Percentiles rank a stretch among this genome's conserved stretches.
phyloP scores from a whole-genome alignment of 1,140 invertebrate genomes.

The Calephelis virginiensis region DNA sequence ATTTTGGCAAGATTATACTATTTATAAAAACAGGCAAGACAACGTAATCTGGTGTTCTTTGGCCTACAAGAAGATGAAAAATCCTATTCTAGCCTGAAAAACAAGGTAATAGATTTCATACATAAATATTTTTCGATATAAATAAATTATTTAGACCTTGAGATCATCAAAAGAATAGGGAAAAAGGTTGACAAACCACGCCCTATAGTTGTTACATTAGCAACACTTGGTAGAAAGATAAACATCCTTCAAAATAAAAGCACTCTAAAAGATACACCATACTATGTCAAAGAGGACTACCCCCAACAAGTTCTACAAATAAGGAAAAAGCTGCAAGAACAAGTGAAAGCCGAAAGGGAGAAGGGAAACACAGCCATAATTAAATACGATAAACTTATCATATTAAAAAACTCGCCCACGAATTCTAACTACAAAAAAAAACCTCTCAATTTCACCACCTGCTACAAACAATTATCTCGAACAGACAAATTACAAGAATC shows the following conservation, averaged over 20 bases:
- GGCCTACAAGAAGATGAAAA: too few species aligned
- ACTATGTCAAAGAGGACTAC: slow-evolving; percentile 10
- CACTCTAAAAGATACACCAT: background rate
- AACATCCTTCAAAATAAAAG: background rate
- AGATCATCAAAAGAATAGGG: slow-evolving; percentile 1
- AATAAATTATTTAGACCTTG: background rate
- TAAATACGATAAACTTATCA: slow-evolving; percentile 9
- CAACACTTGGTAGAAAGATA: background rate
- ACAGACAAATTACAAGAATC: background rate
- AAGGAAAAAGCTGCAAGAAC: slow-evolving; percentile 9
- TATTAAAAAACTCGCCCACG: background rate
- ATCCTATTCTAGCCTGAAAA: slow-evolving; percentile 4
- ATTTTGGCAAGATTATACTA: too few species aligned
- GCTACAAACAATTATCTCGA: background rate
- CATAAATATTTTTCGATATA: background rate
- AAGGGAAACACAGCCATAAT: slow-evolving; percentile 6
- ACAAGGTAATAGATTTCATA: background rate
- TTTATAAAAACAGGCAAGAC: background rate
- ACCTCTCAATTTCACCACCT: background rate
- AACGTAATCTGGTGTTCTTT: slow-evolving; percentile 5
- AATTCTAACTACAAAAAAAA: background rate
- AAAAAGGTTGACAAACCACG: background rate
- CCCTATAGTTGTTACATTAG: background rate
- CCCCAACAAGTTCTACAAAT: background rate
- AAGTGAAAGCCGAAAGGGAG: slow-evolving; percentile 11